phyloP scores from a whole-genome alignment of 2,888 invertebrate genomes.

The Volucella inflata region DNA sequence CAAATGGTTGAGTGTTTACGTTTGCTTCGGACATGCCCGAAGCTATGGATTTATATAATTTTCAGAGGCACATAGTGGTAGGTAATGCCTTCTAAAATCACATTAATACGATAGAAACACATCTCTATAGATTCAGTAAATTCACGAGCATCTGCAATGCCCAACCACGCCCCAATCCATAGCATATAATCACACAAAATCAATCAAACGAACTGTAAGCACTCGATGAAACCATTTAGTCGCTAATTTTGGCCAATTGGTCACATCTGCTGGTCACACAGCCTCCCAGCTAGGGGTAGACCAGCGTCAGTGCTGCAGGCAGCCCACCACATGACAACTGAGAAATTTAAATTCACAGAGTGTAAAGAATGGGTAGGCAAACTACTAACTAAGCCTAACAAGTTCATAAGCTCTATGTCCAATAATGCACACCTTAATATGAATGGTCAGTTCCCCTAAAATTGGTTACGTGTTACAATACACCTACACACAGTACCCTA shows the following conservation, averaged over 20 bases:
- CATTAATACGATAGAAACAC: too few species aligned
- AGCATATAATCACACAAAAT: background rate
- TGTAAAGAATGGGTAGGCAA: too few species aligned
- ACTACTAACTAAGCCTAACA: slow-evolving; percentile 6
- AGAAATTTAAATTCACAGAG: slow-evolving; percentile 23
- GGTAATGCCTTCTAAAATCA: too few species aligned
- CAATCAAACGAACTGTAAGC: background rate
- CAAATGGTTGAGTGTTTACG: too few species aligned
- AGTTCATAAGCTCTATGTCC: slow-evolving; percentile 9
- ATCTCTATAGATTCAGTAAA: background rate
- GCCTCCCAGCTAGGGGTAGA: too few species aligned
- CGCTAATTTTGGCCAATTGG: background rate
- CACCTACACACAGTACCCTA: background rate
- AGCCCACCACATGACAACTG: background rate
- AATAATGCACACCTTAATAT: slow-evolving; percentile 42
- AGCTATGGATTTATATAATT: too few species aligned
- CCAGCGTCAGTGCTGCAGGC: too few species aligned
- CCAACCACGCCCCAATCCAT: background rate
- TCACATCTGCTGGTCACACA: too few species aligned
- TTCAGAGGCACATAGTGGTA: too few species aligned
- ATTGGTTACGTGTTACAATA: slow-evolving; percentile 25
- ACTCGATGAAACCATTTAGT: background rate
- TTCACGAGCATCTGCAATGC: background rate
- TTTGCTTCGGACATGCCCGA: too few species aligned
- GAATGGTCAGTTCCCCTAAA: slow-evolving; percentile 62